These are phyloP conservation scores for Tricholaema leucomelas DNA, from an alignment of 2,113 vertebrate genomes.

Conservation along the genomic window DNA sequence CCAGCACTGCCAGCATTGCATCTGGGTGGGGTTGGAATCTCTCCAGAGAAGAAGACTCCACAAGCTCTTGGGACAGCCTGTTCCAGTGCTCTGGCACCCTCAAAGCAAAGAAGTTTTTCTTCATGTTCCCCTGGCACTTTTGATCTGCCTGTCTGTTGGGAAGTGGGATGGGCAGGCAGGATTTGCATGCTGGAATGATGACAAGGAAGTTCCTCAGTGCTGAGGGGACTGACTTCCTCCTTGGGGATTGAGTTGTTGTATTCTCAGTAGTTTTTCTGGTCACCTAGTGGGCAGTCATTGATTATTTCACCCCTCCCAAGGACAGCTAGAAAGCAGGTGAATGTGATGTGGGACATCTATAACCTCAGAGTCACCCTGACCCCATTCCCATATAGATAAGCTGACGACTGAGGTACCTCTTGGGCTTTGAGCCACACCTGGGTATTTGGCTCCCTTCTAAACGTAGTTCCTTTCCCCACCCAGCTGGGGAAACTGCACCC, in stretches of 20 bases:
- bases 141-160: background rate
- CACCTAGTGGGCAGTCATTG: background rate
- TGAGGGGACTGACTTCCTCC: background rate
- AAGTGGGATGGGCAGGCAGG: background rate
- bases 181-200: constrained; percentile 13
- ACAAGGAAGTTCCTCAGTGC: background rate
- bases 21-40: background rate
- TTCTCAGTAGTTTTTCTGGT: background rate
- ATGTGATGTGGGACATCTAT: background rate
- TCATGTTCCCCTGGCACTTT: background rate
- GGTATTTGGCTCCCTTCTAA: background rate
- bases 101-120: background rate
- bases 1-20: background rate
- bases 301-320: background rate
- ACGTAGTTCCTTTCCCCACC: background rate
- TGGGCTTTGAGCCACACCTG: background rate
- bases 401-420: background rate
- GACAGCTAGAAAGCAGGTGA: background rate
- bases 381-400: background rate
- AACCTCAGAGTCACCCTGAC: background rate
- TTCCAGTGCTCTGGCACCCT: background rate
- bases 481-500: background rate
- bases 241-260: fast-evolving
- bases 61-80: background rate
- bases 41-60: background rate